Conservation (phyloP, 37 sponge, comb jelly and placozoan species). For the Axinella damicornis region DNA sequence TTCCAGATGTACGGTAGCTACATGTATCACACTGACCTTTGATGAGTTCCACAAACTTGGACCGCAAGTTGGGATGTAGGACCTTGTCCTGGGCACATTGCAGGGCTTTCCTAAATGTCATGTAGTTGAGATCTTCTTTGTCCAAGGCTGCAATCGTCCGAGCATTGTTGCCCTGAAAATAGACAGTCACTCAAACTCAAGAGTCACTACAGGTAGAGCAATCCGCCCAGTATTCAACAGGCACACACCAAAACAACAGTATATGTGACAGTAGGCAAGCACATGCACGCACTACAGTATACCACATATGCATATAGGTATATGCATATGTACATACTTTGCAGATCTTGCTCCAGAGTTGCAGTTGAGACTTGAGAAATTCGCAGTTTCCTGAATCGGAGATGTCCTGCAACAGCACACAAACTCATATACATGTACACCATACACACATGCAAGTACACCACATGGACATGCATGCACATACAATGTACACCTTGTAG, state of each 20-base stretch:
- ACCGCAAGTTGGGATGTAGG: slow-evolving; percentile 48
- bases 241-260: too few species aligned
- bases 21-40: slow-evolving; percentile 33
- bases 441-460: too few species aligned
- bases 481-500: too few species aligned
- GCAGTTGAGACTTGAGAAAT: slow-evolving; percentile 63
- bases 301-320: too few species aligned
- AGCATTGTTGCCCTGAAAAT: slow-evolving; percentile 44
- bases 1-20: too few species aligned
- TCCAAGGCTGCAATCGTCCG: background rate
- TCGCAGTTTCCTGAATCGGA: background rate
- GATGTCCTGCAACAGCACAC: too few species aligned
- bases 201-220: background rate
- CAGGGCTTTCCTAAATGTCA: slow-evolving; percentile 60
- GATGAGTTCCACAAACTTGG: slow-evolving; percentile 72
- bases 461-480: too few species aligned
- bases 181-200: background rate
- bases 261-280: too few species aligned
- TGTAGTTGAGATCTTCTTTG: background rate
- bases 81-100: slow-evolving; percentile 22
- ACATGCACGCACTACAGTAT: too few species aligned
- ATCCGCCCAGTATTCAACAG: too few species aligned
- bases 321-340: slow-evolving; percentile 31
- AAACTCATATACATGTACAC: too few species aligned
- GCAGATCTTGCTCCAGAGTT: slow-evolving; percentile 69